Conservation (phyloP, 2,888 invertebrate genomes). For the Dryococelus australis region DNA sequence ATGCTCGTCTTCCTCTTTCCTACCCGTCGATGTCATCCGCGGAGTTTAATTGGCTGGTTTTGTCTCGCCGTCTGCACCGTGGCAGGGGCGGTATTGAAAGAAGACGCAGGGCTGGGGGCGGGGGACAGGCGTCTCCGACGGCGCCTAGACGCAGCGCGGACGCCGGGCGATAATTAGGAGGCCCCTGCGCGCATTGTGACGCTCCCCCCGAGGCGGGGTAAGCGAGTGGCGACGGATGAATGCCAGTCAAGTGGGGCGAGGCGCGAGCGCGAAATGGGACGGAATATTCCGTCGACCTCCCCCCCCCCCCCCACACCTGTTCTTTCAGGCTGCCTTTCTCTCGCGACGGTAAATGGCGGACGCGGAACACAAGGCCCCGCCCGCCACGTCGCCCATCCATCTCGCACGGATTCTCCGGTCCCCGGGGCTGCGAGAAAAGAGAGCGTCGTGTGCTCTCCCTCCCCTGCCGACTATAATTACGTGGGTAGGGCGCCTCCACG, state of each 20-base stretch:
- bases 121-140: not conserved
- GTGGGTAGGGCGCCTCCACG: not conserved
- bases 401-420: not conserved
- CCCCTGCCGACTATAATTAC: not conserved
- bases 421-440: not conserved
- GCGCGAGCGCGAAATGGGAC: conserved; percentile 9
- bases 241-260: conserved; percentile 11
- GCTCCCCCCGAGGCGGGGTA: not conserved
- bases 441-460: not conserved
- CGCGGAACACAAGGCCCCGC: not conserved
- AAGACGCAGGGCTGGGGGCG: not conserved
- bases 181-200: not conserved
- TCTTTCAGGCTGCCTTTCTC: not conserved
- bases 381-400: not conserved
- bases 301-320: not conserved
- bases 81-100: not conserved
- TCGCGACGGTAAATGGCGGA: not conserved
- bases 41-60: conserved; percentile 16
- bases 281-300: not conserved
- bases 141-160: not conserved
- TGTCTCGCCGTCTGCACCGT: not conserved
- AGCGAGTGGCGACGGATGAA: not conserved
- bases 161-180: not conserved
- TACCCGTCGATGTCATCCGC: not conserved
- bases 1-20: not conserved